Evolutionary conservation across 1,140 invertebrate genomes (phyloP).

Genomic region (Archegozetes longisetosus): DNA sequence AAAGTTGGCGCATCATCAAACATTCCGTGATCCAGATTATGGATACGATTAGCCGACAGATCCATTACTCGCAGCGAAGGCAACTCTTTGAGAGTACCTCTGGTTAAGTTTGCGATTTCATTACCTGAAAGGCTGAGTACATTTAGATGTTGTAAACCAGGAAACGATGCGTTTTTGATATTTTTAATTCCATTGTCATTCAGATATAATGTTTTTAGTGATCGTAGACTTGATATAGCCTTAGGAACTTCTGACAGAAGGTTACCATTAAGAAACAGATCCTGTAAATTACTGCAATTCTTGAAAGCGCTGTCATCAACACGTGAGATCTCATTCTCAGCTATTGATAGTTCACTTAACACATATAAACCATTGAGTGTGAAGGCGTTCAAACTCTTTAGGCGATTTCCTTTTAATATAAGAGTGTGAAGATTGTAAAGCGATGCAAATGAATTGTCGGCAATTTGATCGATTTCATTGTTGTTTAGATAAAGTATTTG

Average conservation of each 20-base stretch:
- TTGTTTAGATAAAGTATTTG: constrained; percentile 63
- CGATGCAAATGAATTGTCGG: constrained; percentile 57
- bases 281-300: constrained; percentile 59
- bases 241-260: constrained; percentile 50
- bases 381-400: constrained; percentile 54
- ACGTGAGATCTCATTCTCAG: constrained; percentile 56
- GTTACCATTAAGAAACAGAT: constrained; percentile 67
- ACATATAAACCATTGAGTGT: constrained; percentile 61
- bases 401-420: constrained; percentile 56
- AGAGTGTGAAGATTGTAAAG: constrained; percentile 68
- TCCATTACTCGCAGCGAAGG: constrained; percentile 71
- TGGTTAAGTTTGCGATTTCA: constrained; percentile 64
- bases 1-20: constrained; percentile 61
- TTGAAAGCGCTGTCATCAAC: constrained; percentile 61
- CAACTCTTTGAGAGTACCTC: constrained; percentile 52
- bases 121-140: constrained; percentile 72
- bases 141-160: constrained; percentile 58
- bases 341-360: constrained; percentile 53
- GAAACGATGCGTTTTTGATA: constrained; percentile 53
- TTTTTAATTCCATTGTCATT: constrained; percentile 58
- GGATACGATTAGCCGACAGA: constrained; percentile 65
- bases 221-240: constrained; percentile 52
- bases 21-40: constrained; percentile 56
- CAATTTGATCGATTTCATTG: constrained; percentile 58
- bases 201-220: constrained; percentile 57